A percentile compares a stretch with the other conserved stretches of the same genome.
phyloP scores from a whole-genome alignment of 53 echinoderm and acorn worm genomes.

The Holothuria leucospilota region DNA sequence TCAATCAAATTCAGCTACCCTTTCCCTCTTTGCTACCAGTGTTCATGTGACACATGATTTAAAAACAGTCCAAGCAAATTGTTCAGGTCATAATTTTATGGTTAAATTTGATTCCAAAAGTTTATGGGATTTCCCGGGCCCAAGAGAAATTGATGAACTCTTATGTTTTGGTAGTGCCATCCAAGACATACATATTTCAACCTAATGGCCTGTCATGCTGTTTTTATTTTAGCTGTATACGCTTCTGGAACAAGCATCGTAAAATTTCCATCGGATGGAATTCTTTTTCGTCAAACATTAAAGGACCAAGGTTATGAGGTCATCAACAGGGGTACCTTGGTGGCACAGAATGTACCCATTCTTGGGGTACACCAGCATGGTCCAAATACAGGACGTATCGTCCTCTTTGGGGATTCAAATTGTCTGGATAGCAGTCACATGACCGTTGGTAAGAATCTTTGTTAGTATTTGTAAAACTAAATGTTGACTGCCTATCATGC shows the following conservation, averaged over 20 bases:
- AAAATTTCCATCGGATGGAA: conserved; percentile 85
- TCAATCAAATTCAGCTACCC: no score
- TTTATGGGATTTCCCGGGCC: no score
- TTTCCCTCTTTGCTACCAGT: no score
- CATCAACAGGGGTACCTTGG: conserved; percentile 77
- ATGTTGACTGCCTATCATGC: no score
- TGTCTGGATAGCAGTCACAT: conserved; percentile 97
- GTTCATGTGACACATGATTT: no score
- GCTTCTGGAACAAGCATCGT: conserved; percentile 87
- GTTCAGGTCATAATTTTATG: no score
- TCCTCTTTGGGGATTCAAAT: conserved; percentile 97
- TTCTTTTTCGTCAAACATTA: conserved; percentile 72
- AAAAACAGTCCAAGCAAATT: no score
- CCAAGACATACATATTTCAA: no score
- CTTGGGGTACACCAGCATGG: conserved; percentile 88
- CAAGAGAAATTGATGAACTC: no score
- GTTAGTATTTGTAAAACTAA: neutral
- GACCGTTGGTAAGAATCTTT: conserved; percentile 73
- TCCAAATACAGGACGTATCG: conserved; percentile 77
- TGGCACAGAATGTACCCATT: conserved; percentile 75
- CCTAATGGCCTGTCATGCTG: no score
- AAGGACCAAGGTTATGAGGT: conserved; percentile 94
- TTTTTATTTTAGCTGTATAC: conserved; percentile 65
- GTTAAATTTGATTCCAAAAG: no score
- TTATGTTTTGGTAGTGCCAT: no score